Percentiles rank a stretch among this genome's conserved stretches.
These are phyloP conservation scores for Tryphoninae sp. DNA, from an alignment of 2,888 invertebrate genomes.

Conservation along the genomic window DNA sequence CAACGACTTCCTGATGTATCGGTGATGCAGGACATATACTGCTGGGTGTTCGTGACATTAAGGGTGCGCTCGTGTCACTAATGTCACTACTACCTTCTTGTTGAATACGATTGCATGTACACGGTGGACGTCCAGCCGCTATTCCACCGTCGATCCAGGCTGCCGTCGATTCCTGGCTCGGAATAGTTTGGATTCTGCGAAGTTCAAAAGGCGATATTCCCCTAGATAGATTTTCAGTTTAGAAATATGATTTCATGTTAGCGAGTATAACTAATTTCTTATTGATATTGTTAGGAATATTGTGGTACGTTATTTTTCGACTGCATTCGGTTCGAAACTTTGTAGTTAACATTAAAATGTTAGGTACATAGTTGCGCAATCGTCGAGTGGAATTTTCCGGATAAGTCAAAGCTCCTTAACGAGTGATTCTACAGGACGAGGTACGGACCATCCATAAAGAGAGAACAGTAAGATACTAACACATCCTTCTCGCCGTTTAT, in stretches of 20 bases:
- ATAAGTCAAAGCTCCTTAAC: background rate
- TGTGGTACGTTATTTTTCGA: no score
- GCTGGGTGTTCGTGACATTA: constrained; percentile 84
- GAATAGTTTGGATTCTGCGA: constrained; percentile 67
- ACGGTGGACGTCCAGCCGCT: constrained; percentile 67
- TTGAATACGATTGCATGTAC: constrained; percentile 73
- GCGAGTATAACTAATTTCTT: background rate
- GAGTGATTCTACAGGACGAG: background rate
- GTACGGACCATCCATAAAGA: background rate
- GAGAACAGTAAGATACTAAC: constrained; percentile 69
- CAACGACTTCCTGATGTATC: constrained; percentile 77
- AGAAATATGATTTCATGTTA: background rate
- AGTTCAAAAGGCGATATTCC: no score
- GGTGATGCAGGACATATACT: constrained; percentile 85
- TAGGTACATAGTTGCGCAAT: no score
- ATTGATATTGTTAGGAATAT: no score
- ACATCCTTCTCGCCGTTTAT: constrained; percentile 72
- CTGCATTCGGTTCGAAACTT: no score
- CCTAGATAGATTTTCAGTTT: background rate
- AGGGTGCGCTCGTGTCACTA: constrained; percentile 79
- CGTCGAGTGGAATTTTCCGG: background rate
- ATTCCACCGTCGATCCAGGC: constrained; percentile 68
- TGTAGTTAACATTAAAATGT: no score
- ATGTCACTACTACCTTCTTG: constrained; percentile 77
- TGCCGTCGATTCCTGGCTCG: constrained; percentile 68